Conservation (phyloP, 2,113 vertebrate species). For the Gobius niger region DNA sequence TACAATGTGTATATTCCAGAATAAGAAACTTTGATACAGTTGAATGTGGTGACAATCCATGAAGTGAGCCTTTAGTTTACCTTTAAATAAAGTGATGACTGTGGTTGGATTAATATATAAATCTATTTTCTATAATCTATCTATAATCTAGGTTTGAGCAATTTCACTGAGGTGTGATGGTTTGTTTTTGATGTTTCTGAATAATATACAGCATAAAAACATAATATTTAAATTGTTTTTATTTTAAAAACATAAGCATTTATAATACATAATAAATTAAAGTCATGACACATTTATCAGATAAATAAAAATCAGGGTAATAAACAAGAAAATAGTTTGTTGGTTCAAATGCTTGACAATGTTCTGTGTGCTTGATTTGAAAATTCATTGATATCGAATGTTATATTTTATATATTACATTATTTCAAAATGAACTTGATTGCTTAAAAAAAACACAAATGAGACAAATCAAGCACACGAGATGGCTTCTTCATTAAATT, state of each 20-base stretch:
- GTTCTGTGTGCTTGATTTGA: slow-evolving; percentile 28
- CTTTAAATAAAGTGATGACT: neutral
- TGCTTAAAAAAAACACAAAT: neutral
- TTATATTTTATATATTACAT: neutral
- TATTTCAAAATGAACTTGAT: neutral
- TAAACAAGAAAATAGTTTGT: slow-evolving; percentile 32
- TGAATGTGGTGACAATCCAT: slow-evolving; percentile 1
- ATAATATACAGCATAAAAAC: too few relatives aligned
- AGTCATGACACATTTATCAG: slow-evolving; percentile 35
- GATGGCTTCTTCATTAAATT: slow-evolving; percentile 10
- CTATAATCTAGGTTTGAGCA: neutral
- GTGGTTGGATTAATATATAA: neutral
- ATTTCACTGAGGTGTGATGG: neutral
- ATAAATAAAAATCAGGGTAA: slow-evolving; percentile 28
- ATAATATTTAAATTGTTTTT: slow-evolving; percentile 31
- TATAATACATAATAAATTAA: slow-evolving; percentile 69
- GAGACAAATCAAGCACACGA: slow-evolving; percentile 37
- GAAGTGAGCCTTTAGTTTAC: neutral
- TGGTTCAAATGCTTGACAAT: slow-evolving; percentile 13
- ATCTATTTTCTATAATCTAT: neutral
- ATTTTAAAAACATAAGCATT: slow-evolving; percentile 72
- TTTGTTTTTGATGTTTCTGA: neutral
- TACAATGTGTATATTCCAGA: neutral
- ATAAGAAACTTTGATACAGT: neutral
- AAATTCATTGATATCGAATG: neutral